Evolutionary conservation across 2,113 vertebrate genomes (phyloP), one percentile per base, ranked within the genome.

Genomic region (Riparia riparia): DNA sequence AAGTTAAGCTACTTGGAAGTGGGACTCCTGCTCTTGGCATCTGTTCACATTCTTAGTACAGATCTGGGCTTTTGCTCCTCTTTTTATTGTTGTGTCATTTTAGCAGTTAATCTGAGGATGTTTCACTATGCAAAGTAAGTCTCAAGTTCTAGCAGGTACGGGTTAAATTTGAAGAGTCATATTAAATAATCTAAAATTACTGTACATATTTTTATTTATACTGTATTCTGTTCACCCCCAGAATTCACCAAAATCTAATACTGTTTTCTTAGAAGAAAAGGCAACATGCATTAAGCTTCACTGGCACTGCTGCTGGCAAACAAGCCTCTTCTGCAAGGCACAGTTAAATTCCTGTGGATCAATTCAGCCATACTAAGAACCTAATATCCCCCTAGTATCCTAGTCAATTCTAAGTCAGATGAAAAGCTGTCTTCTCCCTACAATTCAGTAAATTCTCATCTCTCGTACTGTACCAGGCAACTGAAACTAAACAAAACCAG

Each of bases 131-230:
- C 77, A 92, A 83, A 88, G 9, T 29, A 41, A 92, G 45, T 68
- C 41, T 84, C 28, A 61, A 89, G 37, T 82, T 87, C 2, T 17
- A 86, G 70, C 44, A 89, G 47, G 49, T 86, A 90, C 0, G 6
- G 86, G 86, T 88, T 92, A 77, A 64, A 83, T 92, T 77, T 83
- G 42, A 92, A 83, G 50, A 86, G 25, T 56, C 21, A 9, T 60
- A 50, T n/a, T 44, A 92, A 89, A 66, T 45, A 78, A 60, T 68
- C 60, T 86, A 8, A 78, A 70, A 22, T 79, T 74, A 86, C 26
- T 89, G 65, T 89, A 81, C 14, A 6, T 85, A 29, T 66, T 94
- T 92, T 78, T 92, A 77, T 89, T 96, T 90, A 60, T 68, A 68
- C 18, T 70, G 20, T 72, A 69, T 73, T 83, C 64, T 81, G 37